Evolutionary conservation across 2,888 invertebrate species (phyloP), one percentile per base, ranked within the genome.

Genomic region (Alloscopus bannaensis): DNA sequence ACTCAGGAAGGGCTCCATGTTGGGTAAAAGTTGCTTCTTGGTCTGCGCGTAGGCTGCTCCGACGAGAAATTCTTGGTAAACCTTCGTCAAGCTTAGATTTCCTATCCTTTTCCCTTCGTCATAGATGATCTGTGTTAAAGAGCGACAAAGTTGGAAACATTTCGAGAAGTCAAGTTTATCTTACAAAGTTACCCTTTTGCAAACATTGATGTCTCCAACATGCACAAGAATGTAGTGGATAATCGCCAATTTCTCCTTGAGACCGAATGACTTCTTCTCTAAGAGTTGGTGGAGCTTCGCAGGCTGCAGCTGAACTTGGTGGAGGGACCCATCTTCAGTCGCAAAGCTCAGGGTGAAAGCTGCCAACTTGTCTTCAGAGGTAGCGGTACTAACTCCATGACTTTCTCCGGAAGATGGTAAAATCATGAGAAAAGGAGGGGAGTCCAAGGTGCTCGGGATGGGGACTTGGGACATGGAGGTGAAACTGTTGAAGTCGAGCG

Each of bases 141-240:
- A 55, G 28, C 24, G 20, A 20, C 52, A 52, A 52, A 59, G 18
- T 16, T 59, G 31, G 31, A 59, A 29, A 16, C 6, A 59, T 55
- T 22, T 50, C 4, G 18, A 47, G n/a, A 47, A n/a, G n/a, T n/a
- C n/a, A n/a, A n/a, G n/a, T n/a, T n/a, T n/a, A n/a, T 29, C 24
- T 55, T 66, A 18, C 11, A 20, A n/a, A n/a, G 87, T 87, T 88
- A 93, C 93, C 90, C 94, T 93, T 75, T 93, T 92, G 64, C 94
- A 92, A 70, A 93, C 90, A 72, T 94, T 94, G 87, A 92, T 89
- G 86, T 95, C 95, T 73, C 92, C 92, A 59, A 91, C 91, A 87
- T 96, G 95, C 62, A 94, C 91, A 45, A 95, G 90, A 86, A 95
- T 91, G 87, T 95, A 94, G 88, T 96, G 96, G 28, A 96, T 90